phyloP scores from a whole-genome alignment of 1,140 invertebrate genomes.

The Caenorhabditis inopinata region DNA sequence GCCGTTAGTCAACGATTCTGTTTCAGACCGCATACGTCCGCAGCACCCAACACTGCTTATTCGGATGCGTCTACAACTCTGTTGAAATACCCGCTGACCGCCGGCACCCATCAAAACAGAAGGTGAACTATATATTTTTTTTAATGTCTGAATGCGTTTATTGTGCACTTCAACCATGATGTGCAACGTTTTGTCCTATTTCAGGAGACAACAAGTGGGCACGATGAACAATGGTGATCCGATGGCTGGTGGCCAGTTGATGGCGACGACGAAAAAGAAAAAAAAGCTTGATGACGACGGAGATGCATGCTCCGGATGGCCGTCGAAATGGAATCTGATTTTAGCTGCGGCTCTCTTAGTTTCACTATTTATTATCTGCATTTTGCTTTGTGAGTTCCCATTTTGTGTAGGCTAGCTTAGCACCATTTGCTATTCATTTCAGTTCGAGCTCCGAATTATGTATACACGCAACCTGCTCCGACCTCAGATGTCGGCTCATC shows the following conservation, averaged over 20 bases:
- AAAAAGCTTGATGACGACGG: slow-evolving; percentile 5
- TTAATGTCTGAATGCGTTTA: no score
- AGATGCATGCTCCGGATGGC: neutral
- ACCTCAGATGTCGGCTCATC: neutral
- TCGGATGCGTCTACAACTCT: slow-evolving; percentile 6
- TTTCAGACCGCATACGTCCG: slow-evolving; percentile 3
- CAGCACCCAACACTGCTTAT: neutral
- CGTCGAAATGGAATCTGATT: slow-evolving; percentile 21
- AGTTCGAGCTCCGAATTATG: slow-evolving; percentile 38
- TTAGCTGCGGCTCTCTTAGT: neutral
- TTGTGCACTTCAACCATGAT: no score
- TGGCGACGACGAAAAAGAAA: slow-evolving; percentile 4
- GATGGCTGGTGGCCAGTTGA: neutral
- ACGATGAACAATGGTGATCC: slow-evolving; percentile 22
- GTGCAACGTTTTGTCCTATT: neutral
- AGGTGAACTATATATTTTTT: neutral
- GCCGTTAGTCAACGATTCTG: neutral
- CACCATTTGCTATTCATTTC: no score
- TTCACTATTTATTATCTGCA: slow-evolving; percentile 13
- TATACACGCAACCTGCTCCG: slow-evolving; percentile 27
- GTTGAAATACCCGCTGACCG: neutral
- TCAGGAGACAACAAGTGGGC: neutral
- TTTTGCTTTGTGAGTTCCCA: slow-evolving; percentile 32
- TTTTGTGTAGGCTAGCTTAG: no score
- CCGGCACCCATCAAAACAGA: neutral